Evolutionary conservation across 2,113 vertebrate genomes (phyloP), one percentile per base, ranked within the genome.

Genomic region (Syngnathus floridae): DNA sequence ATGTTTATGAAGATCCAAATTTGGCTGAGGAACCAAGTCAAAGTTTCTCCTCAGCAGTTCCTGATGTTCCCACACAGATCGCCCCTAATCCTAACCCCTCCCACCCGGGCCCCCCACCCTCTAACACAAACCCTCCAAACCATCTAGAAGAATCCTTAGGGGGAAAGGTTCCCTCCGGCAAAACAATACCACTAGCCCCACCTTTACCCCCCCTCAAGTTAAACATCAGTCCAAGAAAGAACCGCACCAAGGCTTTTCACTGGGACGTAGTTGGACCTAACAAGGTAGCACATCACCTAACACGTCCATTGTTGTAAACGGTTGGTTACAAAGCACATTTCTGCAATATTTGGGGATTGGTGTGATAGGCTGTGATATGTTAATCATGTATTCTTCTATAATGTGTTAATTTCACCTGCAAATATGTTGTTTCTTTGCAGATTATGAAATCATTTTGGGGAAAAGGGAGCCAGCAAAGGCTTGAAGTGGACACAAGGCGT

Each of bases 381-480:
- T 4, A 5, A 37, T 13, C 40, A 37, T 65, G 68, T 31, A 31
- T 31, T 31, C 26, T 31, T 31, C 26, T 31, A 31, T 31, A 31
- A 31, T 55, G 36, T 57, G 37, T 22, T 4, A 1, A 21, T 22
- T 43, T 56, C 38, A 14, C 6, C 2, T 1, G 45, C 65, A 45
- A 77, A 67, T 69, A 64, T 7, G 76, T 78, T 83, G 21, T 77
- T 68, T 78, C 67, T 84, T 13, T 77, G 72, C 86, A 93, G 93
- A 89, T 94, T 69, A 87, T 76, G 11, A 93, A 92, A 71, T 92
- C 92, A 17, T 65, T 92, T 66, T 93, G 92, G 93, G 79, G 19
- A 19, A 79, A 80, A 67, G 75, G 85, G 37, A 76, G 65, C 0
- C 19, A 2, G 40, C 14, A 58, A 71, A 88, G 72, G 82, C 85